Percentiles rank a stretch among this genome's conserved stretches.
phyloP scores from a whole-genome alignment of 2,888 invertebrate species.

The Tridacna crocea region DNA sequence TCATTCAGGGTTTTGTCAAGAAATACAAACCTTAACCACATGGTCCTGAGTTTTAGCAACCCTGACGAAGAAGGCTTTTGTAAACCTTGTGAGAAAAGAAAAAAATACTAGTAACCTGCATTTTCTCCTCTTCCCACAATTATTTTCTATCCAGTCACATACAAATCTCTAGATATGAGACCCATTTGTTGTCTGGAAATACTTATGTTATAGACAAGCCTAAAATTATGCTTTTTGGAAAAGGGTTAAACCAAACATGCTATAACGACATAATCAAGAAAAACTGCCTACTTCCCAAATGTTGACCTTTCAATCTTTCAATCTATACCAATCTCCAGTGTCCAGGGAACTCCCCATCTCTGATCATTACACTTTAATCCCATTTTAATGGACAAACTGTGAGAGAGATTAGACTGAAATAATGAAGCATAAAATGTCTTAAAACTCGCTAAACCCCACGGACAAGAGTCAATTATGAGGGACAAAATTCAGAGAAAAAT shows the following conservation, averaged over 20 bases:
- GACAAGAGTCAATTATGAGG: conserved; percentile 21
- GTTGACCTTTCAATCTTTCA: not conserved
- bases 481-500: conserved; percentile 15
- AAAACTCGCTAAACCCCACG: conserved; percentile 18
- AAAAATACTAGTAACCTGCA: no score
- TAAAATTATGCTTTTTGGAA: not conserved
- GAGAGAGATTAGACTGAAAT: conserved; percentile 52
- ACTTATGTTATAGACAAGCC: not conserved
- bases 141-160: no score
- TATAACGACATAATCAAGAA: no score
- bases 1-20: no score
- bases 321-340: conserved; percentile 9
- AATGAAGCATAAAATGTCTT: conserved; percentile 63
- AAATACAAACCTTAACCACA: no score
- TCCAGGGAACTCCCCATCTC: conserved; percentile 35
- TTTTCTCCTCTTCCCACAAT: no score
- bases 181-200: not conserved
- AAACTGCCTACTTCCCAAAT: no score
- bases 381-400: conserved; percentile 59
- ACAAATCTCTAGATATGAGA: no score
- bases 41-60: no score
- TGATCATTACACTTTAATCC: conserved; percentile 54
- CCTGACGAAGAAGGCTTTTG: no score
- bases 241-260: not conserved
- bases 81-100: no score